Percentiles rank a stretch among this genome's conserved stretches.
Evolutionary conservation across 2,113 vertebrate species (phyloP).

Genomic region (Catharus minimus): DNA sequence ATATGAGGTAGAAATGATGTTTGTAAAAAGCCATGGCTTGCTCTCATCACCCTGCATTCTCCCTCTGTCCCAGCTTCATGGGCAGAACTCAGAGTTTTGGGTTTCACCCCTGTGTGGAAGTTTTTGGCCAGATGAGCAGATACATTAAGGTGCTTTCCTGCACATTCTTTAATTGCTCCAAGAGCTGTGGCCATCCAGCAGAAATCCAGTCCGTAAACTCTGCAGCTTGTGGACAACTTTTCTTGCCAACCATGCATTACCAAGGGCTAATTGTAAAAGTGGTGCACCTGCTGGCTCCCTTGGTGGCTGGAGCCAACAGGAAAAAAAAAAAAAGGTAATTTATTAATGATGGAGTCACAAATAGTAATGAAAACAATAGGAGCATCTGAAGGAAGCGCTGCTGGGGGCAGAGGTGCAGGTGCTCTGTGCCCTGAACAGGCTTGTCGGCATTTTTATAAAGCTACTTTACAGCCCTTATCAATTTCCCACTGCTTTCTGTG

Average conservation of each 20-base stretch:
- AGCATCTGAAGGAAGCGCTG: slow-evolving; percentile 70
- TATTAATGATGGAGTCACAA: slow-evolving; percentile 80
- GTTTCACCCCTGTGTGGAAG: neutral
- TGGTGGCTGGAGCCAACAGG: slow-evolving; percentile 62
- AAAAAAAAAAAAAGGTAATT: slow-evolving; percentile 38
- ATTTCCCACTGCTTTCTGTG: slow-evolving; percentile 65
- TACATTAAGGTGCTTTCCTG: slow-evolving; percentile 19
- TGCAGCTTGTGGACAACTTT: slow-evolving; percentile 68
- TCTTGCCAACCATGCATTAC: slow-evolving; percentile 76
- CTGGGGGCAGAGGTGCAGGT: slow-evolving; percentile 67
- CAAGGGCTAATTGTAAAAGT: slow-evolving; percentile 78
- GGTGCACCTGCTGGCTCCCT: slow-evolving; percentile 77
- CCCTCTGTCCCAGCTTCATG: neutral
- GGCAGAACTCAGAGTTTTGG: neutral
- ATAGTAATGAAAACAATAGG: slow-evolving; percentile 74
- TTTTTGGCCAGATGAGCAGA: neutral
- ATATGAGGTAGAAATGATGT: neutral
- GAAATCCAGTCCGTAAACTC: slow-evolving; percentile 56
- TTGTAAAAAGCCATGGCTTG: neutral
- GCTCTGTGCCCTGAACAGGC: slow-evolving; percentile 64
- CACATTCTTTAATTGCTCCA: slow-evolving; percentile 62
- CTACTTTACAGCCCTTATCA: slow-evolving; percentile 66
- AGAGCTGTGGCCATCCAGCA: slow-evolving; percentile 5
- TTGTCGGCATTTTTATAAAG: slow-evolving; percentile 74
- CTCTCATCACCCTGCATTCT: neutral